Base-by-base conservation (phyloP, 2,797 vertebrate species). In the Microtus californicus region DNA sequence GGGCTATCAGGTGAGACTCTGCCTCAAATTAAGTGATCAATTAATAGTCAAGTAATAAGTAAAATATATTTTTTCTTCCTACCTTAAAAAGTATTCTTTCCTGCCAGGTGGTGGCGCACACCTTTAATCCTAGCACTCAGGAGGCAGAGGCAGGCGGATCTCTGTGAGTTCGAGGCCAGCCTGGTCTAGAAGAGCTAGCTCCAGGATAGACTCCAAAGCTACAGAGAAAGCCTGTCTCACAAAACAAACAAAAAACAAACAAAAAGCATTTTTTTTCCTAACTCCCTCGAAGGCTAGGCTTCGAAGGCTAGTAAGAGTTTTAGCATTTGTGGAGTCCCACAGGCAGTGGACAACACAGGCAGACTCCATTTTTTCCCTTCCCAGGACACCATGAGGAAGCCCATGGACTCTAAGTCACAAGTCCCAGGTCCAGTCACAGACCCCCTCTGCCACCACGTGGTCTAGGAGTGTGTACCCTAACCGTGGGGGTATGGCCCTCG, bases 31-130 rank as follows among this genome's bases (percentile, higher is more conserved):
- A 88, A 45, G 15, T 8, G 12, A 61, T 14, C n/a, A 88, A 43
- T 76, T 56, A 89, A 86, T 37, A 89, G 69, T 74, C 67, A 43
- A 78, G 43, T 27, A 65, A 89, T 77, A 8, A 63, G 34, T 59
- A 77, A 79, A 89, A 48, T 93, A 29, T 6, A 0, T 31, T 56
- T 40, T 71, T 29, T 71, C 34, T 94, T 85, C n/a, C 19, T 54
- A 59, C 40, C 67, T 91, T 87, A 92, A 63, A 51, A 94, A 91
- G 25, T 43, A n/a, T 40, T 81, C 25, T 54, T 56, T 59, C 54
- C 67, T 59, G 21, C 19, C 5, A 5, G 56, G 56, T 3, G 7
- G 56, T 59, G 56, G 56, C 21, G 2, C 21, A 59, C 21, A 3
- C 56, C 56, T 59, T 59, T 59, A 59, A 59, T 59, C 7, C 21